A percentile compares a stretch with the other conserved stretches of the same genome.
These are phyloP conservation scores for Carduelis carduelis DNA, from an alignment of 2,797 vertebrate genomes.

Conservation along the genomic window DNA sequence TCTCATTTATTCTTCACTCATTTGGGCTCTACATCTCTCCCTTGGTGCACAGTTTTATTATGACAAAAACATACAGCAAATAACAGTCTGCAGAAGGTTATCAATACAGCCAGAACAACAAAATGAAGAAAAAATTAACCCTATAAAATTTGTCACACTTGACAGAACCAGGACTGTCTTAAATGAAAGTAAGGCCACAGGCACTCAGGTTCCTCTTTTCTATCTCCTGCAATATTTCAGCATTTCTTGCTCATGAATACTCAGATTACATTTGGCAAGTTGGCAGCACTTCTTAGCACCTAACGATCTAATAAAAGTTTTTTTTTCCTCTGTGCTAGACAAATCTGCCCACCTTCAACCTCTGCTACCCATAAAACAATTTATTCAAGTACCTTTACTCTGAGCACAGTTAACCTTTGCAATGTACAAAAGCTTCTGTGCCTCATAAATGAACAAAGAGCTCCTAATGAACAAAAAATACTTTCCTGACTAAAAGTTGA, in stretches of 20 bases:
- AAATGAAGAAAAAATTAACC: neutral
- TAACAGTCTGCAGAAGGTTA: neutral
- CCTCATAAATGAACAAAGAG: constrained; percentile 47
- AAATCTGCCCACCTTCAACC: constrained; percentile 59
- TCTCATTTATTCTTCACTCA: neutral
- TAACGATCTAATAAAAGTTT: constrained; percentile 26
- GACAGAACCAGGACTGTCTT: neutral
- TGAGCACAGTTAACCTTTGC: constrained; percentile 63
- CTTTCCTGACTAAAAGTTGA: constrained; percentile 25
- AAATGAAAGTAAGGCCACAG: neutral
- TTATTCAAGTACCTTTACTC: constrained; percentile 60
- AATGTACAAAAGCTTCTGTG: constrained; percentile 26
- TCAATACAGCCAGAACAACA: neutral
- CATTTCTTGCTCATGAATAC: neutral
- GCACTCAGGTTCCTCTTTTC: neutral
- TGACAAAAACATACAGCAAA: neutral
- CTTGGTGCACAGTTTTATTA: neutral
- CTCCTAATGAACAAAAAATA: constrained; percentile 49
- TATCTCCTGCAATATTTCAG: neutral
- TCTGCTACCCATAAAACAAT: constrained; percentile 56
- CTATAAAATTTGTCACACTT: neutral
- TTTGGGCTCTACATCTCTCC: neutral
- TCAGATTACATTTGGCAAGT: constrained; percentile 24
- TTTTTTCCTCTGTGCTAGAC: constrained; percentile 17
- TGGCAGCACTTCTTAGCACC: constrained; percentile 39